Evolutionary conservation across 2,113 vertebrate species (phyloP).

Genomic region (Mus pahari): DNA sequence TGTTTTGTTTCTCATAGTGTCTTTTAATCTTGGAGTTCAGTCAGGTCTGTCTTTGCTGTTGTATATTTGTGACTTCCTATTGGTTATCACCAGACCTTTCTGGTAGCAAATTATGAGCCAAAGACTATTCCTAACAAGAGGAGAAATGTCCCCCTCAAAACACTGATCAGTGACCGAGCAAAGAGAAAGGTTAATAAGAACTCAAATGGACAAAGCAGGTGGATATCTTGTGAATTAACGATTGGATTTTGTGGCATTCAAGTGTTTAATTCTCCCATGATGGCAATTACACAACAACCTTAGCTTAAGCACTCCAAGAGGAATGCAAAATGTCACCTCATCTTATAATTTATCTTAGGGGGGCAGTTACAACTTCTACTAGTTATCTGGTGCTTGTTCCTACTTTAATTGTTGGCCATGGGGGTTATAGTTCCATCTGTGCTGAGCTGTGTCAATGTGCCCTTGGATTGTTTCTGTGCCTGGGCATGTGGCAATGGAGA

Average conservation of each 20-base stretch:
- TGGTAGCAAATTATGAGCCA: not conserved
- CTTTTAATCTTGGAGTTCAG: not conserved
- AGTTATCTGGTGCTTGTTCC: not conserved
- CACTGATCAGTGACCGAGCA: not conserved
- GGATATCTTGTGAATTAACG: not conserved
- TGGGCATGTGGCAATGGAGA: not conserved
- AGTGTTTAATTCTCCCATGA: not conserved
- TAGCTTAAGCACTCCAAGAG: conserved; percentile 7
- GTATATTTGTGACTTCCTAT: not conserved
- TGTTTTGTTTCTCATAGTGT: not conserved
- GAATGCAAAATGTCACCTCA: conserved; percentile 41
- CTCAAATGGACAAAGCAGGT: not conserved
- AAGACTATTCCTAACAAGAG: not conserved
- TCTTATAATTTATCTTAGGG: conserved; percentile 37
- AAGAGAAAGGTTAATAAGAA: conserved; percentile 47
- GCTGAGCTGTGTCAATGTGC: not conserved
- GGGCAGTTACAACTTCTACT: not conserved
- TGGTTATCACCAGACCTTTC: not conserved
- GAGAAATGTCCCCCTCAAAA: not conserved
- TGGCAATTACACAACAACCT: not conserved
- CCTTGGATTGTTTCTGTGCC: conserved; percentile 37
- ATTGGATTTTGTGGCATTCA: conserved; percentile 49
- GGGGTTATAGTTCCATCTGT: conserved; percentile 14
- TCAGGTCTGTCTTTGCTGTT: conserved; percentile 10
- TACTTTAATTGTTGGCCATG: not conserved